Conservation (phyloP, 2,888 invertebrate species). For the Drosophila kuntzei region DNA sequence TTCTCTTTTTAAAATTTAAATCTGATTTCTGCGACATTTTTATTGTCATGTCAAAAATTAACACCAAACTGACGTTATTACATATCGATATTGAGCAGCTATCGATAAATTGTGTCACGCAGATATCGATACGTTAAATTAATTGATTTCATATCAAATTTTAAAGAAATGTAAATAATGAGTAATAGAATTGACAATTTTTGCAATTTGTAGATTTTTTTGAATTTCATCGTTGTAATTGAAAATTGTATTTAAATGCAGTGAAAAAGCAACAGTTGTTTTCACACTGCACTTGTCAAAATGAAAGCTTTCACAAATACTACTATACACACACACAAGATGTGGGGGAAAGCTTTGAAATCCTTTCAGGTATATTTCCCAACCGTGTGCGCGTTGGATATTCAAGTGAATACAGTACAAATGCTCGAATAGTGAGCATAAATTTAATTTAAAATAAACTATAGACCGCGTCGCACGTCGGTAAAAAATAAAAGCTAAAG, state of each 20-base stretch:
- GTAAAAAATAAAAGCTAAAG: background rate
- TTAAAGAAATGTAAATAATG: too few species aligned
- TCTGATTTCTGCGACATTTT: too few species aligned
- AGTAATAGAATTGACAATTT: too few species aligned
- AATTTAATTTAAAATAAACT: slow-evolving; percentile 32
- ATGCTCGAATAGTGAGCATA: slow-evolving; percentile 23
- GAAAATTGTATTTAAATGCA: background rate
- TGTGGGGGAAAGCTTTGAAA: slow-evolving; percentile 53
- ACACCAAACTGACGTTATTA: too few species aligned
- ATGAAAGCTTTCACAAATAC: slow-evolving; percentile 46
- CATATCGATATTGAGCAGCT: too few species aligned
- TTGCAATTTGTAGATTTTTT: too few species aligned
- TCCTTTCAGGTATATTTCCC: slow-evolving; percentile 49
- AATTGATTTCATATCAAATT: too few species aligned
- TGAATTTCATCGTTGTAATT: too few species aligned
- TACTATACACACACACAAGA: slow-evolving; percentile 51
- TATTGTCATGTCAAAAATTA: too few species aligned
- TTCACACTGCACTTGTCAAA: slow-evolving; percentile 47
- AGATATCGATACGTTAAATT: too few species aligned
- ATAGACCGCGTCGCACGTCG: slow-evolving; percentile 32
- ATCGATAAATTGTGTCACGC: too few species aligned
- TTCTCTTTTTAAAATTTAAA: too few species aligned
- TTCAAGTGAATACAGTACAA: slow-evolving; percentile 43
- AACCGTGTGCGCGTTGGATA: slow-evolving; percentile 27
- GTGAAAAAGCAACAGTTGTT: slow-evolving; percentile 59